Conservation (phyloP, 2,888 invertebrate genomes). For the Petrolisthes cinctipes region DNA sequence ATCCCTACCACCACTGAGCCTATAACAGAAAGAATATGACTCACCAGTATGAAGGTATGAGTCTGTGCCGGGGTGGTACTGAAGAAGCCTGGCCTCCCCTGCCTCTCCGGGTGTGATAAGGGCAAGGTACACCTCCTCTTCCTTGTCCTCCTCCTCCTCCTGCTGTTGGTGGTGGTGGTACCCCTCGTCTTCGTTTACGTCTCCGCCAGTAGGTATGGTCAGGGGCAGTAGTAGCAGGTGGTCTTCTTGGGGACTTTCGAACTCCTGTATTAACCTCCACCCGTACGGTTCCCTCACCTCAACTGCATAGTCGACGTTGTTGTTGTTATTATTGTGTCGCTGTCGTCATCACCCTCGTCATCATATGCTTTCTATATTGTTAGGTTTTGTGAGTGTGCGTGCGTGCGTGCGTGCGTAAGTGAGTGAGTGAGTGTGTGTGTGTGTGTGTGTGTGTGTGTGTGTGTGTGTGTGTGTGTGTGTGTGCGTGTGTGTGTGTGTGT, state of each 20-base stretch:
- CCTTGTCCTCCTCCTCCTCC: no score
- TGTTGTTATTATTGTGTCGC: no score
- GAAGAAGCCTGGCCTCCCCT: not conserved
- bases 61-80: not conserved
- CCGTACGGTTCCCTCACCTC: constrained; percentile 18
- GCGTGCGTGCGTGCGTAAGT: no score
- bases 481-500: no score
- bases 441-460: no score
- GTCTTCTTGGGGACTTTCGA: not conserved
- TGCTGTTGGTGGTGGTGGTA: not conserved
- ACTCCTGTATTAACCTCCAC: constrained; percentile 14
- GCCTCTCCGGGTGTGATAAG: not conserved
- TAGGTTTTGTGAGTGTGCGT: no score
- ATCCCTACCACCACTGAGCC: not conserved
- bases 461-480: no score
- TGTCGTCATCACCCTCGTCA: no score
- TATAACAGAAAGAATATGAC: not conserved
- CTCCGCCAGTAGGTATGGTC: no score
- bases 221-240: no score
- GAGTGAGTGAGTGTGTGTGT: no score
- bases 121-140: not conserved
- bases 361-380: no score
- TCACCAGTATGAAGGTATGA: constrained; percentile 2
- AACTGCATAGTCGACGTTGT: not conserved
- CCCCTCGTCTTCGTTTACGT: not conserved